Base-by-base conservation (phyloP, 2,113 vertebrate species). In the Monarcha castaneiventris region DNA sequence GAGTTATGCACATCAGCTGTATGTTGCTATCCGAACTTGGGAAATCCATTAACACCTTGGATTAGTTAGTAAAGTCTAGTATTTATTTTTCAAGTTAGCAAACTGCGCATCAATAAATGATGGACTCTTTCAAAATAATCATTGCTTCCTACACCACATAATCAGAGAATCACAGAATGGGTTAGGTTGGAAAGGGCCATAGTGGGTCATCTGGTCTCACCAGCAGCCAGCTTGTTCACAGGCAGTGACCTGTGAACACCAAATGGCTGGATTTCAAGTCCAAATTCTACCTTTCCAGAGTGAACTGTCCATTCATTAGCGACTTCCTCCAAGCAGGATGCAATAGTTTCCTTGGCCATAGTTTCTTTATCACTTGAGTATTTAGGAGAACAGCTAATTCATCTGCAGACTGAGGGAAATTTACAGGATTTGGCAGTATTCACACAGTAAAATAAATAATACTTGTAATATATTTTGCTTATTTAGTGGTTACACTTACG, bases 401-500 rank as follows among this genome's bases (percentile, higher is more conserved):
- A 83, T 82, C 63, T 77, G 30, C 48, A 86, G 39, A 67, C 39
- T 33, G 35, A 83, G 27, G 39, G 61, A 94, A 91, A 91, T 93
- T 85, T 88, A 73, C 67, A 85, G 72, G 41, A 9, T 89, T 87
- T 77, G 69, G 87, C 67, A 91, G 87, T 73, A 80, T 73, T 89
- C 81, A 80, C 51, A 26, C 17, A 85, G 58, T 87, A 80, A 96
- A 94, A 92, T 79, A 95, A 91, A 82, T 79, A 89, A 82, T 80
- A n/a, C 18, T 54, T 26, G 3, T 87, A 78, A 79, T 62, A 67
- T 9, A 74, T 90, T 91, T 96, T 83, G 13, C 63, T 95, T 89
- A 63, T 83, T 91, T 96, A 85, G 67, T 58, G 30, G 35, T 83
- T 90, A 71, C 21, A 23, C 19, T 88, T 87, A 69, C 2, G n/a